Base-by-base conservation (phyloP, 53 echinoderm and acorn worm species). In the Holothuria scabra region DNA sequence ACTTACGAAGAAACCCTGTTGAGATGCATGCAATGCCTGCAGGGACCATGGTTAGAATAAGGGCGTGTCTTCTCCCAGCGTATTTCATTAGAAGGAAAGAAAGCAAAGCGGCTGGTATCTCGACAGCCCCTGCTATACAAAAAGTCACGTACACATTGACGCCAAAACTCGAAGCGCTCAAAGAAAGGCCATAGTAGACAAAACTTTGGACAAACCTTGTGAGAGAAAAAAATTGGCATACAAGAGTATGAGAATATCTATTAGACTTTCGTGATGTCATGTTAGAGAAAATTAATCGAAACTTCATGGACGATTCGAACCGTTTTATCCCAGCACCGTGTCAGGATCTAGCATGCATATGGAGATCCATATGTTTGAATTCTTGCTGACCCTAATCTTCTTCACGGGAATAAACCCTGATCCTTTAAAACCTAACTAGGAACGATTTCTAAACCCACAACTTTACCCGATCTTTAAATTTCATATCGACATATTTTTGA, bases 181-280 rank as follows among this genome's bases (percentile, higher is more conserved):
- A 30, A 49, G 76, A 44, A 5, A 76, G 25, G 4, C 76, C 76
- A 30, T 76, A 76, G 56, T 55, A 76, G 8, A 76, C 76, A 14
- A 76, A 55, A 76, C 76, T 76, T 38, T 76, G 76, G 22, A 76
- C 56, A 76, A 26, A 55, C 76, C 76, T 76, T 24, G 57, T 26
- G 3, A 56, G 1, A 56, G 14, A 6, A 76, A 76, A 26, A 56
- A 6, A 16, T 41, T 41, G 6, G 41, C 41, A 6, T 41, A 41
- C 0, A 41, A 8, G 10, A 41, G 10, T 41, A 24, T 22, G 5
- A 61, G 8, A 61, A 8, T 28, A n/a, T n/a, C n/a, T n/a, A 24
- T 61, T 13, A 24, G 28, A 61, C 11, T 28, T 28, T 28, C 0
- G 28, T 24, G 28, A 61, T 58, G 58, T 58, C 62, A 61, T 8